Evolutionary conservation across 1,140 invertebrate genomes (phyloP), one percentile per base, ranked within the genome.

Genomic region (Aricia agestis): DNA sequence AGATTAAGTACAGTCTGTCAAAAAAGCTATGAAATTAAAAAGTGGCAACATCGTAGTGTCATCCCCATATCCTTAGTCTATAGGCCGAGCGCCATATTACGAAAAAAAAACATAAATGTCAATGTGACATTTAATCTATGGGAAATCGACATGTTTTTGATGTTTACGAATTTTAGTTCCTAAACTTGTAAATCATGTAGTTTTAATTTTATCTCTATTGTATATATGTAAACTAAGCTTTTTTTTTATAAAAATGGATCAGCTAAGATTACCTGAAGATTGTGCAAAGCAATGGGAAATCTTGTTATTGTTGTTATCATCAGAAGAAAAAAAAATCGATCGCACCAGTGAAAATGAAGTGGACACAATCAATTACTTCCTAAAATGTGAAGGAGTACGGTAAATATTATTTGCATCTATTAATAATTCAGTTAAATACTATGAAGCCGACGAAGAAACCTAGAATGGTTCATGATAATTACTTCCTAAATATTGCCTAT

Each of bases 301-400:
- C 31, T 74, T 91, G 59, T 76, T 88, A 52, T 78, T 89, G 42
- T 76, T 91, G 36, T 75, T 91, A 58, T 85, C 87, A 18, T 83
- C 86, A 25, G 89, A 91, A 71, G 89, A 89, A 71, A 91, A 89
- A 73, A 89, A 87, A 75, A 89, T 85, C 70, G 82, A 89, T 78
- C 76, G 86, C 18, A 85, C 84, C 13, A 79, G 68, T 42, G 85
- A 89, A 66, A 81, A 70, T 68, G 86, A 89, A 77, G 78, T 89
- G 6, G 89, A 89, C 19, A 87, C 86, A 3, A 85, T 89, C 81
- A 84, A 73, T 68, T 89, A 91, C 75, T 87, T 89, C 69, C 82
- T 75, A 61, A 85, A 79, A 18, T 85, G 87, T 66, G 80, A 85
- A 77, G 84, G 86, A 65, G 77, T 90, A 32, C 81, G 82, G 88